These are phyloP conservation scores for Garrulus glandarius DNA, from an alignment of 2,797 vertebrate species.

Conservation along the genomic window DNA sequence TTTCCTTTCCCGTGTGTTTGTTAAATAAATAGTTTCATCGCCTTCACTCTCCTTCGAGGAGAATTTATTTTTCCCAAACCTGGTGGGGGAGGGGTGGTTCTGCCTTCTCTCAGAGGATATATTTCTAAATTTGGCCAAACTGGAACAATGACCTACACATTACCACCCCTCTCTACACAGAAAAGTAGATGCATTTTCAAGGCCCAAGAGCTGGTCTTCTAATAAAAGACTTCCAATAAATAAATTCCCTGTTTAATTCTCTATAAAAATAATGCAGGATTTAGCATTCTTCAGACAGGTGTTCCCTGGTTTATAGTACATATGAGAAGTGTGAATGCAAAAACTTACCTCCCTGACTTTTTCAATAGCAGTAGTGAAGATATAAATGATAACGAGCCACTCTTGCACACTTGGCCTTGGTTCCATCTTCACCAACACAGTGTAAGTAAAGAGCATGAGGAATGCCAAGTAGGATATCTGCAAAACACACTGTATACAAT, in stretches of 20 bases:
- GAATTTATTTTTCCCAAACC: no score
- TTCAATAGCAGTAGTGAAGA: conserved; percentile 89
- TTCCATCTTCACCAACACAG: conserved; percentile 90
- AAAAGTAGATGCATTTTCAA: neutral
- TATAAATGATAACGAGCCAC: conserved; percentile 90
- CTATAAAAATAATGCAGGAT: neutral
- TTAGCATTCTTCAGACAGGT: neutral
- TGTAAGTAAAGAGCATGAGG: conserved; percentile 92
- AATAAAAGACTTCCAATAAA: neutral
- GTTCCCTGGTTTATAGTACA: neutral
- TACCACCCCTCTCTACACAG: neutral
- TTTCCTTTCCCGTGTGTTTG: no score
- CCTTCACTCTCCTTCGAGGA: no score
- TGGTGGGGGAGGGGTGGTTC: no score
- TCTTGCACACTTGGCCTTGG: conserved; percentile 85
- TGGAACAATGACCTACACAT: neutral
- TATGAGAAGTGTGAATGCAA: neutral
- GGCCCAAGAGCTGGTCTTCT: neutral
- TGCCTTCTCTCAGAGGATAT: no score
- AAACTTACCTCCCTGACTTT: conserved; percentile 90
- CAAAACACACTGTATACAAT: neutral
- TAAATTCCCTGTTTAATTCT: neutral
- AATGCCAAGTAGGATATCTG: conserved; percentile 93
- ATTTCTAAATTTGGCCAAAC: no score
- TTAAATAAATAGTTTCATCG: no score